Conservation (phyloP, 1,140 invertebrate species). For the Drosophila athabasca region DNA sequence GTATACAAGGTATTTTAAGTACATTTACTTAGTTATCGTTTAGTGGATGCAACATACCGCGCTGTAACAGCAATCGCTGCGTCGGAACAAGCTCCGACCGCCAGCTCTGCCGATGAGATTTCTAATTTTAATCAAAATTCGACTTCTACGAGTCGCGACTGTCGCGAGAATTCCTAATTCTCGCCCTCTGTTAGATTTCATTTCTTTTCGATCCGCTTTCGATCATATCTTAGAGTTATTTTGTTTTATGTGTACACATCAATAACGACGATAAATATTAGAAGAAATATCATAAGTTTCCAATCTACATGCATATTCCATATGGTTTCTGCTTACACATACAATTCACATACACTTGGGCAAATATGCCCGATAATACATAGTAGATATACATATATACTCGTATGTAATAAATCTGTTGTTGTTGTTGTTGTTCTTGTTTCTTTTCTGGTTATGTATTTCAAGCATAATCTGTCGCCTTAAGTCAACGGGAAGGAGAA, state of each 20-base stretch:
- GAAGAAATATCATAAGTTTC: slow-evolving; percentile 69
- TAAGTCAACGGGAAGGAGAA: slow-evolving; percentile 11
- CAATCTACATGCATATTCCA: slow-evolving; percentile 56
- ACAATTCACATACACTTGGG: slow-evolving; percentile 30
- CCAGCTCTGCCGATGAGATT: slow-evolving; percentile 67
- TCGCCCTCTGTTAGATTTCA: no score
- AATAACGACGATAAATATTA: slow-evolving; percentile 75
- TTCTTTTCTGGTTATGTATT: neutral
- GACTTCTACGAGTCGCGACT: neutral
- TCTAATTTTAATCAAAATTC: slow-evolving; percentile 58
- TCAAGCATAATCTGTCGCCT: slow-evolving; percentile 13
- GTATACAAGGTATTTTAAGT: slow-evolving; percentile 52
- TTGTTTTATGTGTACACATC: slow-evolving; percentile 66
- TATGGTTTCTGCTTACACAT: slow-evolving; percentile 41
- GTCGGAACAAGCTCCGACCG: slow-evolving; percentile 18
- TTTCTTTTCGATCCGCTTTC: neutral
- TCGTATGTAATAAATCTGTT: slow-evolving; percentile 14
- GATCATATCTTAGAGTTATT: slow-evolving; percentile 50
- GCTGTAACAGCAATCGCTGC: slow-evolving; percentile 60
- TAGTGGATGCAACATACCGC: slow-evolving; percentile 81
- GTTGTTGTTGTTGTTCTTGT: slow-evolving; percentile 4
- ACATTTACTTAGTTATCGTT: slow-evolving; percentile 69
- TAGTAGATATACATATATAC: slow-evolving; percentile 7
- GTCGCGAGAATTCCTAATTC: no score
- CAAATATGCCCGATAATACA: slow-evolving; percentile 40